These are phyloP conservation scores for Cygnus atratus DNA, from an alignment of 2,113 vertebrate genomes.

Conservation along the genomic window DNA sequence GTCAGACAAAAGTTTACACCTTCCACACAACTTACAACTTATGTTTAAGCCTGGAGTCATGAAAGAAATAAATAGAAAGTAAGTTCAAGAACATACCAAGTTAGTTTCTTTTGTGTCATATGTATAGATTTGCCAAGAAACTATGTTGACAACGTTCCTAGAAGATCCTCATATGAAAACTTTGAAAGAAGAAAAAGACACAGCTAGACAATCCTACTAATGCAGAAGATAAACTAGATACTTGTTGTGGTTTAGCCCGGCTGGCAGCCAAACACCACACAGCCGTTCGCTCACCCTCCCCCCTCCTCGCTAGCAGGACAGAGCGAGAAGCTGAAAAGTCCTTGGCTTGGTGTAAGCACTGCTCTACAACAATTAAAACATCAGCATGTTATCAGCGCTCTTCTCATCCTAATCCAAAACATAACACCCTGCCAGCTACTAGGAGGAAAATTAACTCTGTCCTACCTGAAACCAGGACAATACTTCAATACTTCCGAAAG, in stretches of 20 bases:
- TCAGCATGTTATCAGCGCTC: too few relatives aligned
- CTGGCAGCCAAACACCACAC: too few relatives aligned
- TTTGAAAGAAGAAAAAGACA: background rate
- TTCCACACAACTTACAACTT: background rate
- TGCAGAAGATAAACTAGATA: background rate
- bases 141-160: background rate
- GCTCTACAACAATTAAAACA: too few relatives aligned
- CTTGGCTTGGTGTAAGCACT: too few relatives aligned
- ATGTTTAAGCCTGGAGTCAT: background rate
- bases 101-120: background rate
- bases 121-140: background rate
- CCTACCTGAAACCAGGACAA: too few relatives aligned
- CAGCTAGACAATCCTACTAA: background rate
- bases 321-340: too few relatives aligned
- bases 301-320: too few relatives aligned
- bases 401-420: too few relatives aligned
- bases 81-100: background rate
- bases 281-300: too few relatives aligned
- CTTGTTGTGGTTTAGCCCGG: too few relatives aligned
- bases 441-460: too few relatives aligned
- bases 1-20: background rate
- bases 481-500: background rate
- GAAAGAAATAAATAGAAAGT: constrained; percentile 1
- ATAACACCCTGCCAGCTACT: too few relatives aligned
- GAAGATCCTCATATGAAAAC: background rate